These are phyloP conservation scores for Sphaeridia pumilis DNA, from an alignment of 2,888 invertebrate species.

Conservation along the genomic window DNA sequence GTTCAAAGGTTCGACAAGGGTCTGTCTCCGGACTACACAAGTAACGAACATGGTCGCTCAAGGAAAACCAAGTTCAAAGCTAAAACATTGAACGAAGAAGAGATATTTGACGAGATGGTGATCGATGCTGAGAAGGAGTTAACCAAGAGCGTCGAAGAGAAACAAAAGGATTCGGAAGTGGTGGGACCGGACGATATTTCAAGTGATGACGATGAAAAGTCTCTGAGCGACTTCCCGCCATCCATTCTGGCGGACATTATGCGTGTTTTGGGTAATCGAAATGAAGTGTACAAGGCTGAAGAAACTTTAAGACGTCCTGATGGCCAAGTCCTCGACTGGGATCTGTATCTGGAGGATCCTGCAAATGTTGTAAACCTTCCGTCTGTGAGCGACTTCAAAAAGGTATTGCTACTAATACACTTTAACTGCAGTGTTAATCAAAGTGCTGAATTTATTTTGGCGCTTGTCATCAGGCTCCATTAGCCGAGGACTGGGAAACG, in stretches of 20 bases:
- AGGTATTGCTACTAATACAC: constrained; percentile 17
- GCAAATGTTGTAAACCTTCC: constrained; percentile 16
- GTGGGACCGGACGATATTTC: too few relatives aligned
- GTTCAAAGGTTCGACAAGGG: too few relatives aligned
- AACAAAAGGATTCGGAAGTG: background rate
- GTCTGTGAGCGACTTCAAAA: constrained; percentile 19
- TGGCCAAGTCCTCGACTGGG: constrained; percentile 24
- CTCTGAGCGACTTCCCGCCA: too few relatives aligned
- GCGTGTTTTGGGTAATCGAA: too few relatives aligned
- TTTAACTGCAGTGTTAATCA: too few relatives aligned
- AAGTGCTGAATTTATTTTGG: too few relatives aligned
- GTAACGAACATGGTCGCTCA: too few relatives aligned
- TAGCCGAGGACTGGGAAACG: constrained; percentile 15
- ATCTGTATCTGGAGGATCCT: constrained; percentile 15
- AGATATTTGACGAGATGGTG: background rate
- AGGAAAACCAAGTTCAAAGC: too few relatives aligned
- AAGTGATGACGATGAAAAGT: too few relatives aligned
- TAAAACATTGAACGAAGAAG: background rate
- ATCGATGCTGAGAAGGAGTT: background rate
- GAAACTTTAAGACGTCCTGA: constrained; percentile 14
- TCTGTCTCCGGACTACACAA: too few relatives aligned
- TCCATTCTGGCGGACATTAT: too few relatives aligned
- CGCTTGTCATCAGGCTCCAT: constrained; percentile 19
- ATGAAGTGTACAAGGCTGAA: too few relatives aligned
- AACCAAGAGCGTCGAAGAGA: background rate